Evolutionary conservation across 2,888 invertebrate species (phyloP).

Genomic region (Phengaris alcon): DNA sequence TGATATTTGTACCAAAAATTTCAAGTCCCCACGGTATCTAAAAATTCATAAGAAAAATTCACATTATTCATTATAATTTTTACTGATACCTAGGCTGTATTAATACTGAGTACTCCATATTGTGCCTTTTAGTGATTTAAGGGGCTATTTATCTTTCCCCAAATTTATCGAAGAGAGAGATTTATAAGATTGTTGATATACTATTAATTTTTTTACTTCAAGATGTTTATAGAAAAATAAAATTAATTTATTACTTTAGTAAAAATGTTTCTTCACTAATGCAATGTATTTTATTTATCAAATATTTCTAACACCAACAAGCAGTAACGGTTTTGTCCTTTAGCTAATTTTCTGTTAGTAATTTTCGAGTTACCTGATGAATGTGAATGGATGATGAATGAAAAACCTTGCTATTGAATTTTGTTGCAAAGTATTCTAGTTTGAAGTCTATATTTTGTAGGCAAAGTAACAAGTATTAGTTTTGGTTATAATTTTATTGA

Average conservation of each 20-base stretch:
- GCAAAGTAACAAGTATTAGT: not conserved
- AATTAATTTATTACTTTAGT: not conserved
- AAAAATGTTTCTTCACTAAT: not conserved
- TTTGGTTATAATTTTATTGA: not conserved
- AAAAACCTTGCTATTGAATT: too few relatives aligned
- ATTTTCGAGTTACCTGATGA: not conserved
- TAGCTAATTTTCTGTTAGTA: not conserved
- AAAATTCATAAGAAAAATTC: constrained; percentile 45
- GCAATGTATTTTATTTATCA: too few relatives aligned
- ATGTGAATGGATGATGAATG: too few relatives aligned
- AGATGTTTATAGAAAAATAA: not conserved
- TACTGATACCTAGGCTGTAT: not conserved
- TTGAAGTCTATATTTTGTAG: too few relatives aligned
- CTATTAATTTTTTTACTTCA: not conserved
- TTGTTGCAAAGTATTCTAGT: too few relatives aligned
- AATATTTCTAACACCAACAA: too few relatives aligned
- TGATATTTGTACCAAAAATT: constrained; percentile 46
- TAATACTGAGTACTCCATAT: not conserved
- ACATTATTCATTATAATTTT: constrained; percentile 33
- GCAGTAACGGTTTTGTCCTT: too few relatives aligned
- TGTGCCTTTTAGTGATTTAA: not conserved
- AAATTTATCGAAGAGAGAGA: not conserved
- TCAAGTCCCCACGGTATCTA: constrained; percentile 47
- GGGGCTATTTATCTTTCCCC: not conserved
- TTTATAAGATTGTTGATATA: not conserved